Evolutionary conservation across 2,113 vertebrate genomes (phyloP), one percentile per base, ranked within the genome.

Genomic region (Thomomys bottae): DNA sequence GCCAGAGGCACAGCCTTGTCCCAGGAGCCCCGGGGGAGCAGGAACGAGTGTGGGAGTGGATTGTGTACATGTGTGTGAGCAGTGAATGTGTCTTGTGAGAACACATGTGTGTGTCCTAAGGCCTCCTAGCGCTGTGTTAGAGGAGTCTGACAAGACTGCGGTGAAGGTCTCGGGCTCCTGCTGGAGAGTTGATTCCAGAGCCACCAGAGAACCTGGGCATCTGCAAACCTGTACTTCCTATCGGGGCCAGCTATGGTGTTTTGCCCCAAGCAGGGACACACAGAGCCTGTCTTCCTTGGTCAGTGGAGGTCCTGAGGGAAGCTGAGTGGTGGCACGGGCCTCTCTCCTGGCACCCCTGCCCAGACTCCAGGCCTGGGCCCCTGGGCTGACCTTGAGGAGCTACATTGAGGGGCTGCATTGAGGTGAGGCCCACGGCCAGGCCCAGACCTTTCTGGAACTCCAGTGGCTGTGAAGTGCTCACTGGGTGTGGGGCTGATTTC

Each of bases 401-500:
- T 1, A 3, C 6, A n/a, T n/a, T n/a, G 17, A 4, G 17, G 6
- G 15, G 45, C 49, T 15, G 81, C 70, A 21, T 40, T 9, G 10
- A 42, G 72, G 28, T 2, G 10, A 5, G 61, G 42, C 70, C 76
- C 2, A 7, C 36, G 71, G 36, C 38, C 4, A 84, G 24, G 15
- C 49, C 66, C 38, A 5, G 6, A 38, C 66, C 83, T 57, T n/a
- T 2, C 66, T 34, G 76, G 26, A 12, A 21, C 40, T 49, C 36
- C 3, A 38, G 20, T 10, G 40, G 3, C 45, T 34, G 36, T 42
- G 23, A n/a, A 54, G 23, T n/a, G 38, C 32, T 57, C 24, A 17
- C 18, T 3, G 3, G 8, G 84, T 38, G 4, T 40, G 1, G 11
- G 32, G 3, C 26, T 21, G 0, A 21, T 23, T 28, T 26, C 20